Percentiles rank a stretch among this genome's conserved stretches.
Evolutionary conservation across 2,888 invertebrate species (phyloP).

Genomic region (Eristalis pertinax): DNA sequence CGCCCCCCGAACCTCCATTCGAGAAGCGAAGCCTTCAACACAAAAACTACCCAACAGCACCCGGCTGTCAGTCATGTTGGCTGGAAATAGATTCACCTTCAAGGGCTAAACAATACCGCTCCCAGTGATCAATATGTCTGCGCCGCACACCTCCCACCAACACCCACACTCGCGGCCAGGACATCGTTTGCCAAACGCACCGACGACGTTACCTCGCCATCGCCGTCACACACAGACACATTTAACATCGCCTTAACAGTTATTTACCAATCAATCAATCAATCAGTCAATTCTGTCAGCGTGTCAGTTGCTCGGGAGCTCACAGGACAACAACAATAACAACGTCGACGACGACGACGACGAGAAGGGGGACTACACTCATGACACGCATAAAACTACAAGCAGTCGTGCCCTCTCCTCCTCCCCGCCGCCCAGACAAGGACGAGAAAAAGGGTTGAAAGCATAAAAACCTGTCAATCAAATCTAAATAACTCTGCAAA

Average conservation of each 20-base stretch:
- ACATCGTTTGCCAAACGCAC: constrained; percentile 37
- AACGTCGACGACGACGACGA: neutral
- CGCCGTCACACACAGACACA: neutral
- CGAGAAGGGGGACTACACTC: neutral
- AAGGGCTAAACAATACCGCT: constrained; percentile 9
- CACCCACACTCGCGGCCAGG: neutral
- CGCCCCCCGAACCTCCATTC: neutral
- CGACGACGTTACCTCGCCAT: constrained; percentile 13
- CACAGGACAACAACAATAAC: neutral
- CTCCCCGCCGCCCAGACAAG: neutral
- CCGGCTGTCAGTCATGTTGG: constrained; percentile 53
- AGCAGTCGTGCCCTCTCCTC: constrained; percentile 10
- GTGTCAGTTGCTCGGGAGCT: constrained; percentile 46
- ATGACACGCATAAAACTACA: constrained; percentile 63
- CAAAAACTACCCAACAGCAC: constrained; percentile 28
- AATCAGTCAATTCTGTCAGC: constrained; percentile 64
- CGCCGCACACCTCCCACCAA: neutral
- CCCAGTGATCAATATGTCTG: constrained; percentile 58
- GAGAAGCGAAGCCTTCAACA: neutral
- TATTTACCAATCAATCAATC: constrained; percentile 72
- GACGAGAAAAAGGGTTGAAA: constrained; percentile 48
- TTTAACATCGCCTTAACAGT: constrained; percentile 37
- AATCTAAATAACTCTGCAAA: constrained; percentile 51
- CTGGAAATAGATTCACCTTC: constrained; percentile 56
- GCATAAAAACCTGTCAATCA: constrained; percentile 63